Evolutionary conservation across 1,140 invertebrate species (phyloP), one percentile per base, ranked within the genome.

Genomic region (Magallana angulata): DNA sequence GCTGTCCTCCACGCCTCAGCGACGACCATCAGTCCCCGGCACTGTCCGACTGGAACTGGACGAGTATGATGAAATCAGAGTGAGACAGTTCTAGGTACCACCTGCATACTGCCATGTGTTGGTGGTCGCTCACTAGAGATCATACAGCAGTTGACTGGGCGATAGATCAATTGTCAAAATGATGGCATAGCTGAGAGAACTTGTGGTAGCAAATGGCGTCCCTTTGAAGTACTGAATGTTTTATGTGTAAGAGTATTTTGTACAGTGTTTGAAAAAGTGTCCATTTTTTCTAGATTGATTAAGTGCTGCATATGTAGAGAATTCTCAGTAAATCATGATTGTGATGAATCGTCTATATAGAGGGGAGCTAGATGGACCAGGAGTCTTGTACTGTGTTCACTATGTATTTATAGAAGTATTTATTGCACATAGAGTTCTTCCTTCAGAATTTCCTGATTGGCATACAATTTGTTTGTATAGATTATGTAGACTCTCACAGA

Each of bases 51-150:
- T 93, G 11, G 92, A 93, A 60, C 90, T 93, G 60, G 93, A 93
- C 86, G 90, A 93, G 62, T 90, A 93, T 89, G 90, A 93, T 88
- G 93, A 93, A 82, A 92, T 93, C 12, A 87, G 91, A 60, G 87
- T 92, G 12, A 71, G 92, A 64, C 91, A 92, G 36, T 90, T 89
- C 36, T 91, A 82, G 81, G 12, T 48, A 2, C 36, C 5, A 48
- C 2, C 5, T 2, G 36, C 2, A 48, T 5, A 4, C 36, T 48
- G 36, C 36, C 36, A 2, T 5, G 36, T 48, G 2, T 48, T 48
- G 36, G 36, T 48, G 36, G 36, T 48, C 36, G 5, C 36, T 48
- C 36, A 48, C 36, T 48, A 48, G 36, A 48, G 36, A 48, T 48
- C 36, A 48, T 48, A 48, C 36, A 48, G 36, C 5, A 48, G 36